Conservation (phyloP, 1,140 invertebrate species). For the Camponotus pennsylvanicus region DNA sequence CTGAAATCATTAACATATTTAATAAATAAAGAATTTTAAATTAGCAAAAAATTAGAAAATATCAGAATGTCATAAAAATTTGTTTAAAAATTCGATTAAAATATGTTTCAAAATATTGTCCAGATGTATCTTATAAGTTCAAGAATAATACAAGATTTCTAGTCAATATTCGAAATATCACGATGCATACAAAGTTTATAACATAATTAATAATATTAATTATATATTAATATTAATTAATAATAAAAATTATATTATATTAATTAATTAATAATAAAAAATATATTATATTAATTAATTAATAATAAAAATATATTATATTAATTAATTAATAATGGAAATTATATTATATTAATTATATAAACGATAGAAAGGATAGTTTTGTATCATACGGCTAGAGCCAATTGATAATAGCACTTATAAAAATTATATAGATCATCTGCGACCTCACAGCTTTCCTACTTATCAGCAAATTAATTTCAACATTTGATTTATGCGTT, state of each 20-base stretch:
- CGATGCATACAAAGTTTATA: background rate
- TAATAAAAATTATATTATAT: too few species aligned
- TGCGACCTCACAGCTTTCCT: background rate
- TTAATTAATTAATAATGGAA: background rate
- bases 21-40: too few species aligned
- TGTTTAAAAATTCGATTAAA: background rate
- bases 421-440: background rate
- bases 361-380: too few species aligned
- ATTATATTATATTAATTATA: too few species aligned
- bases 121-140: too few species aligned
- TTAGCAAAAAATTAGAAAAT: too few species aligned
- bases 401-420: conserved; percentile 11
- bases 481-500: conserved; percentile 42
- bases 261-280: too few species aligned
- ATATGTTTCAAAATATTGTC: background rate
- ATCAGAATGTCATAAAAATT: too few species aligned
- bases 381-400: background rate
- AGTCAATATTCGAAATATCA: background rate
- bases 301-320: background rate
- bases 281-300: background rate
- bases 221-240: background rate
- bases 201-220: background rate
- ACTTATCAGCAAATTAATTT: conserved; percentile 50
- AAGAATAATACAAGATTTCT: background rate
- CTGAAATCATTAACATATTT: too few species aligned